phyloP scores from a whole-genome alignment of 2,113 vertebrate species.

The Vulpes vulpes region DNA sequence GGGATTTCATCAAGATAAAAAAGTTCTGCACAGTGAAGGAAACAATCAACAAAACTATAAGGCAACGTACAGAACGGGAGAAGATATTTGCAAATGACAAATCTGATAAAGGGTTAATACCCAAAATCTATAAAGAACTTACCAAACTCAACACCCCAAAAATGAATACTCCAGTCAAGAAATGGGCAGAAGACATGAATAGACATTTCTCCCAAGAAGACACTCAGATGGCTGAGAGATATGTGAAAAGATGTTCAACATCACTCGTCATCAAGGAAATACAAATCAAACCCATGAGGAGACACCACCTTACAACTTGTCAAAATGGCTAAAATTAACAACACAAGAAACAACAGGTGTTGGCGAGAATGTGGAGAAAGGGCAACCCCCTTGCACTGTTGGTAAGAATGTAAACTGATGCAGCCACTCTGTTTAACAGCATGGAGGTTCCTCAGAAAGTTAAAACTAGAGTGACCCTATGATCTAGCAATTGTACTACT shows the following conservation, averaged over 20 bases:
- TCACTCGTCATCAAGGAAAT: background rate
- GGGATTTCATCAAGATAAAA: background rate
- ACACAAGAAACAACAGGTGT: no score
- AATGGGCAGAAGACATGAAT: background rate
- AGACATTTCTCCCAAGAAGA: background rate
- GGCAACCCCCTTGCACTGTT: no score
- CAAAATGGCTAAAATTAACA: no score
- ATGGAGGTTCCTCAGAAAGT: no score
- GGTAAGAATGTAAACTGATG: no score
- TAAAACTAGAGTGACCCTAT: no score
- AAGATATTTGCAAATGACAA: background rate
- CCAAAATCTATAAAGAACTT: background rate
- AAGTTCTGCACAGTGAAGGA: background rate
- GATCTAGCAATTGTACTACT: no score
- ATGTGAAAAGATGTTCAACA: background rate
- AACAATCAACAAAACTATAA: background rate
- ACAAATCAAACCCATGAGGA: no score
- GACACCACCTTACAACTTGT: no score
- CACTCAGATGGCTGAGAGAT: background rate
- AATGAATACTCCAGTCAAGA: background rate
- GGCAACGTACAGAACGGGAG: background rate
- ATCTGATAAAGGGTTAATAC: background rate
- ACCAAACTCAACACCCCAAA: background rate
- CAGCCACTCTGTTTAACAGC: no score
- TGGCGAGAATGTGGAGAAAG: no score